A percentile compares a stretch with the other conserved stretches of the same genome.
Conservation (phyloP, 2,113 vertebrate species). For the Python bivittatus region DNA sequence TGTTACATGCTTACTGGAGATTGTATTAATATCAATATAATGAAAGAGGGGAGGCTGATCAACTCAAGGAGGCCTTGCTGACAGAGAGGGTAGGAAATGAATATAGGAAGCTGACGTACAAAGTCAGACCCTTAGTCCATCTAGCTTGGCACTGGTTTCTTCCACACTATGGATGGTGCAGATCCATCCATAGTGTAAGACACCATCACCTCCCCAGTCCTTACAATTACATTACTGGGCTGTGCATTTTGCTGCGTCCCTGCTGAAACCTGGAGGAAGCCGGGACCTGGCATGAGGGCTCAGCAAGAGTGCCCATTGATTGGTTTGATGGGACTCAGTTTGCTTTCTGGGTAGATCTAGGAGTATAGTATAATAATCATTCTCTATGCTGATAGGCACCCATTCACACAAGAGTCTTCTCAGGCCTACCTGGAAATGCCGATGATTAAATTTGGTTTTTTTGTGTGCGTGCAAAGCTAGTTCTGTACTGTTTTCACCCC, state of each 20-base stretch:
- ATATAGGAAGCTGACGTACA: neutral
- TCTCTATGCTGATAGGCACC: neutral
- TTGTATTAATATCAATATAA: neutral
- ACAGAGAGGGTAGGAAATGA: neutral
- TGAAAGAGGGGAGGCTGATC: neutral
- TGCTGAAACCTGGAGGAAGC: neutral
- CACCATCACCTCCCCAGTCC: neutral
- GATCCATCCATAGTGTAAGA: neutral
- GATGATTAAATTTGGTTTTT: neutral
- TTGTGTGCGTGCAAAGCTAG: neutral
- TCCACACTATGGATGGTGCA: neutral
- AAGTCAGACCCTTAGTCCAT: neutral
- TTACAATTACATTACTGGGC: neutral
- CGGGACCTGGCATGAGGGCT: neutral
- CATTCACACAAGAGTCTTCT: neutral
- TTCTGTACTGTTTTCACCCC: neutral
- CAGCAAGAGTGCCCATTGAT: neutral
- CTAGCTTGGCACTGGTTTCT: neutral
- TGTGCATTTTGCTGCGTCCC: neutral
- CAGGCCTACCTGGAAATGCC: neutral
- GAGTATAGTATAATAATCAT: neutral
- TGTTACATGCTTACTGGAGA: neutral
- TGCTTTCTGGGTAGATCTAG: neutral
- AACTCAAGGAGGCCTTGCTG: neutral
- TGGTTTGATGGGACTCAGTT: neutral